Base-by-base conservation (phyloP, 1,140 invertebrate genomes). In the Zaprionus nigranus region DNA sequence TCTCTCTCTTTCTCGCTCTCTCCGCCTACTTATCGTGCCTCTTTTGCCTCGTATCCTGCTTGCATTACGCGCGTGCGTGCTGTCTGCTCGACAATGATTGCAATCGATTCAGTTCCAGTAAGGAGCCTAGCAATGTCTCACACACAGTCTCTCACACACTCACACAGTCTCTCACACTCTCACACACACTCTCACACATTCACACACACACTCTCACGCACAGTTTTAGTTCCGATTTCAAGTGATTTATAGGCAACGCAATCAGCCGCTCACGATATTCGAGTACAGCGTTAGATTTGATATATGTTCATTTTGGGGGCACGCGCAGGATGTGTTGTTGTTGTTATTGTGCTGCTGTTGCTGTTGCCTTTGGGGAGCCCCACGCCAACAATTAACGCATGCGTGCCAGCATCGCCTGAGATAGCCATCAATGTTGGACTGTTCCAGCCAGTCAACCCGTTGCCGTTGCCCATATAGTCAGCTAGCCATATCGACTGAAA, bases 271-370 rank as follows among this genome's bases (percentile, higher is more conserved):
- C 75, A 81, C 81, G 85, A 87, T 87, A 87, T 87, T 46, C 84
- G 84, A 72, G 85, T 79, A 76, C 77, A 75, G 67, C 75, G 71
- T 90, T 90, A 90, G 84, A 90, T 88, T 88, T 88, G 84, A 87
- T 87, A 87, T 87, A 87, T 87, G 81, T 88, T 67, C 88, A 84
- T 83, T 87, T 87, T 88, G 84, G 83, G 83, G 83, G 83, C 83
- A 87, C 83, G 83, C 83, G 84, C 83, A 87, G 83, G 83, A 88
- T 88, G 82, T 83, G 79, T 30, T 30, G 80, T 71, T 77, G 75
- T 46, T 75, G 54, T 53, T 68, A 17, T 20, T 34, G 57, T 34
- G 58, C 12, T 61, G 58, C 40, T 53, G 57, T 53, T 65, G 69
- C 2, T 43, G 40, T 20, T 61, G 57, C 61, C 30, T 59, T 64